Evolutionary conservation across 1,140 invertebrate genomes (phyloP).

Genomic region (Alviniconcha marisindica): DNA sequence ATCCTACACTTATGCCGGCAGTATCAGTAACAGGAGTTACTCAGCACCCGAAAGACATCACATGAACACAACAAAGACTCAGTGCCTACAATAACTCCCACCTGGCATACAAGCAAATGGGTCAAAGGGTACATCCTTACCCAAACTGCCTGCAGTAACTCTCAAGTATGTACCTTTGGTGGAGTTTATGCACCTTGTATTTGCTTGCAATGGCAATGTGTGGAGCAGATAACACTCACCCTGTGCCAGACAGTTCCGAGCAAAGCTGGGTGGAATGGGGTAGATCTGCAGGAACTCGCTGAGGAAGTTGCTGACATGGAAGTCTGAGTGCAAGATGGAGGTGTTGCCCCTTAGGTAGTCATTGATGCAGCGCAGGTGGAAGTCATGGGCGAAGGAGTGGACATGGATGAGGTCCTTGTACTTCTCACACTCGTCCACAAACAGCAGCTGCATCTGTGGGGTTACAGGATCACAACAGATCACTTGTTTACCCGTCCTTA

Average conservation of each 20-base stretch:
- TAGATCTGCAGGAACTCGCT: conserved; percentile 92
- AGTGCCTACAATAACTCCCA: too few relatives aligned
- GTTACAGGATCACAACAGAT: too few relatives aligned
- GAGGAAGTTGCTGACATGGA: conserved; percentile 87
- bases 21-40: too few relatives aligned
- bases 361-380: conserved; percentile 86
- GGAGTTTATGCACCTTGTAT: too few relatives aligned
- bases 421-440: conserved; percentile 87
- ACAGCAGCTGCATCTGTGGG: conserved; percentile 84
- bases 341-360: conserved; percentile 83
- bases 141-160: too few relatives aligned
- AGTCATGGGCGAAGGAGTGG: conserved; percentile 93
- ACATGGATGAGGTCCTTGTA: conserved; percentile 86
- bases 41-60: too few relatives aligned
- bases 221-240: conserved; percentile 80
- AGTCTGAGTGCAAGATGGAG: conserved; percentile 81
- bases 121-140: too few relatives aligned
- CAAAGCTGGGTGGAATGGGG: conserved; percentile 88
- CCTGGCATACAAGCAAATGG: too few relatives aligned
- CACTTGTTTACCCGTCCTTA: too few relatives aligned
- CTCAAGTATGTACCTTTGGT: too few relatives aligned
- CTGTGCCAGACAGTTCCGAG: conserved; percentile 86
- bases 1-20: too few relatives aligned
- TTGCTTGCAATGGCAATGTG: conserved; percentile 79
- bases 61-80: too few relatives aligned